phyloP scores from a whole-genome alignment of 2,888 invertebrate genomes.

The Clistopyga incitator region DNA sequence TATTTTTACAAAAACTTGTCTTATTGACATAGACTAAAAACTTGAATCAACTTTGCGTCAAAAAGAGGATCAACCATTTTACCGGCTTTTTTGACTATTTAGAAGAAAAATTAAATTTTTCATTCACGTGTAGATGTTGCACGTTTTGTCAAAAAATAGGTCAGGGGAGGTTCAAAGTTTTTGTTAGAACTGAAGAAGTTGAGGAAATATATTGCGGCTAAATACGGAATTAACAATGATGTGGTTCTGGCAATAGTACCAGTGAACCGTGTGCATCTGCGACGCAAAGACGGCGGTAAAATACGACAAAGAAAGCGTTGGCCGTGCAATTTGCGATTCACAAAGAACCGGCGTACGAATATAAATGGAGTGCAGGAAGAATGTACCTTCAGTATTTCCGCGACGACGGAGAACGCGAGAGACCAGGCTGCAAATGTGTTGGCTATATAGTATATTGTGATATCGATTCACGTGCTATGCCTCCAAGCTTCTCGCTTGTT shows the following conservation, averaged over 20 bases:
- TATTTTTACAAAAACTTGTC: not conserved
- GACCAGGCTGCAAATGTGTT: slow-evolving; percentile 36
- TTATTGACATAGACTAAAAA: too few species aligned
- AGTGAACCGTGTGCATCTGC: slow-evolving; percentile 6
- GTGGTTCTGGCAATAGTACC: not conserved
- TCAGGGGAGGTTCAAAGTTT: not conserved
- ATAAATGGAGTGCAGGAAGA: slow-evolving; percentile 61
- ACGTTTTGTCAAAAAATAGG: not conserved
- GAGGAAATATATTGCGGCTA: not conserved
- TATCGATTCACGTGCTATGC: slow-evolving; percentile 58
- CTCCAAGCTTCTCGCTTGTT: slow-evolving; percentile 13
- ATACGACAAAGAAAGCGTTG: slow-evolving; percentile 32
- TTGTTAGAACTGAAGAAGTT: not conserved
- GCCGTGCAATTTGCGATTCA: slow-evolving; percentile 55
- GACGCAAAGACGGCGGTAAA: slow-evolving; percentile 7
- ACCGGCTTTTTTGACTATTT: too few species aligned
- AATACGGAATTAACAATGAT: slow-evolving; percentile 5
- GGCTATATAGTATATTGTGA: slow-evolving; percentile 38
- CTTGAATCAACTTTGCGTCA: too few species aligned
- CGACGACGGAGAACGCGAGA: slow-evolving; percentile 13
- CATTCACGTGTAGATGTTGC: too few species aligned
- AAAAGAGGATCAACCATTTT: too few species aligned
- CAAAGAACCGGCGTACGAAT: slow-evolving; percentile 64
- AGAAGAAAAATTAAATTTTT: too few species aligned
- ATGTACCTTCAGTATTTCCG: slow-evolving; percentile 29